These are phyloP conservation scores for Pyrrhia umbra DNA, from an alignment of 2,888 invertebrate genomes.

Conservation along the genomic window DNA sequence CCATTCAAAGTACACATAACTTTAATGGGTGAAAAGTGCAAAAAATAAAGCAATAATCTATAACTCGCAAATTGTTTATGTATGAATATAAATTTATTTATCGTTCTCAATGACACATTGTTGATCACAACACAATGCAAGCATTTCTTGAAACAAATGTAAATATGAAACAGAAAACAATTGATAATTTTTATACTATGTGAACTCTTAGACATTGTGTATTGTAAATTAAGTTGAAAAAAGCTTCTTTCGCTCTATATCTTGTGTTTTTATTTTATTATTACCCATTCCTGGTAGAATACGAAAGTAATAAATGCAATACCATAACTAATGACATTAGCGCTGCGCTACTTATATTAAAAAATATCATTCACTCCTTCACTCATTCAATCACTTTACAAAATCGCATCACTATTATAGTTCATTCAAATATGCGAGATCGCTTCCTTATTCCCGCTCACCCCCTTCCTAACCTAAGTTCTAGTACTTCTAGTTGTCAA, in stretches of 20 bases:
- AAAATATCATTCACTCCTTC: too few relatives aligned
- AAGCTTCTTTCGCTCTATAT: slow-evolving; percentile 85
- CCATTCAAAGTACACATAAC: slow-evolving; percentile 1
- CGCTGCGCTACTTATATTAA: too few relatives aligned
- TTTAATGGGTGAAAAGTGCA: slow-evolving; percentile 25
- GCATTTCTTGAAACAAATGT: slow-evolving; percentile 66
- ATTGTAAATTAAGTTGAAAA: slow-evolving; percentile 87
- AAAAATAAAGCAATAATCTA: slow-evolving; percentile 23
- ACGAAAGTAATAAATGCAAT: neutral
- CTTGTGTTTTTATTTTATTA: slow-evolving; percentile 76
- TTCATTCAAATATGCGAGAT: too few relatives aligned
- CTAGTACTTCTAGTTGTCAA: too few relatives aligned
- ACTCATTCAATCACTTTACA: too few relatives aligned
- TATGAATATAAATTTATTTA: slow-evolving; percentile 55
- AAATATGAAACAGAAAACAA: slow-evolving; percentile 75
- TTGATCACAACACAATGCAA: slow-evolving; percentile 52
- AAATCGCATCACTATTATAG: too few relatives aligned
- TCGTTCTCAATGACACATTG: slow-evolving; percentile 49
- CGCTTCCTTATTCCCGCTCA: too few relatives aligned
- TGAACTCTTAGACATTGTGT: slow-evolving; percentile 78
- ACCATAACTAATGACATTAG: neutral
- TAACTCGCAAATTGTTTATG: slow-evolving; percentile 20
- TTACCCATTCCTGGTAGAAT: slow-evolving; percentile 24
- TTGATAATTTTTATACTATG: slow-evolving; percentile 78
- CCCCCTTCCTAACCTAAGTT: too few relatives aligned